phyloP scores from a whole-genome alignment of 2,888 invertebrate species.

The Emmelina monodactyla region DNA sequence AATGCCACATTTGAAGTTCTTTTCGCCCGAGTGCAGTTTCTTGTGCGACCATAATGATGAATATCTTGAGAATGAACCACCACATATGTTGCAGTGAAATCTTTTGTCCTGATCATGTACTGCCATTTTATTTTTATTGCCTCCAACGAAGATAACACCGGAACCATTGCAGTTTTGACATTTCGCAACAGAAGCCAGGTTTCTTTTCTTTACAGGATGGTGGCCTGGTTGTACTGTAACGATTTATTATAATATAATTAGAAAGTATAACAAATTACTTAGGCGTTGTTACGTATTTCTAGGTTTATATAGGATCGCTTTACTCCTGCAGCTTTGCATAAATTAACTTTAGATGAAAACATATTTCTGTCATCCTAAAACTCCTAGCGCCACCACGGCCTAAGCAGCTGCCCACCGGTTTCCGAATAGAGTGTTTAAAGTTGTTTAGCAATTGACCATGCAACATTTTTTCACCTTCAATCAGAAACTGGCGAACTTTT shows the following conservation, averaged over 20 bases:
- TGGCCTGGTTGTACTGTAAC: slow-evolving; percentile 43
- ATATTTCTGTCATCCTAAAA: too few species aligned
- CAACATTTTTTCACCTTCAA: too few species aligned
- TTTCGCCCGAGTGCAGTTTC: slow-evolving; percentile 81
- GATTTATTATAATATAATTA: neutral
- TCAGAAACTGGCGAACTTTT: too few species aligned
- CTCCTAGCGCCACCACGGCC: too few species aligned
- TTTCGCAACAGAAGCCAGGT: slow-evolving; percentile 83
- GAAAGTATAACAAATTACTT: too few species aligned
- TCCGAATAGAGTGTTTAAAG: too few species aligned
- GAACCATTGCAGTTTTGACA: slow-evolving; percentile 91
- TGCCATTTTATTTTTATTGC: slow-evolving; percentile 67
- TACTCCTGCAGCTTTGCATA: too few species aligned
- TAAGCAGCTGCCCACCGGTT: too few species aligned
- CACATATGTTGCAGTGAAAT: slow-evolving; percentile 88
- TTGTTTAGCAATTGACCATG: too few species aligned
- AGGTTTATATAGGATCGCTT: too few species aligned
- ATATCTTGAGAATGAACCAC: slow-evolving; percentile 83
- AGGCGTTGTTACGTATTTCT: too few species aligned
- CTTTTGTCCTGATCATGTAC: slow-evolving; percentile 77
- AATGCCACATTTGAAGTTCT: slow-evolving; percentile 88
- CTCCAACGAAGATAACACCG: slow-evolving; percentile 83
- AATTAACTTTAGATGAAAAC: too few species aligned
- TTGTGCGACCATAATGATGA: slow-evolving; percentile 91
- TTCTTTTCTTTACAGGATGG: slow-evolving; percentile 85